Conservation (phyloP, 2,113 vertebrate genomes). For the Mustela nigripes region DNA sequence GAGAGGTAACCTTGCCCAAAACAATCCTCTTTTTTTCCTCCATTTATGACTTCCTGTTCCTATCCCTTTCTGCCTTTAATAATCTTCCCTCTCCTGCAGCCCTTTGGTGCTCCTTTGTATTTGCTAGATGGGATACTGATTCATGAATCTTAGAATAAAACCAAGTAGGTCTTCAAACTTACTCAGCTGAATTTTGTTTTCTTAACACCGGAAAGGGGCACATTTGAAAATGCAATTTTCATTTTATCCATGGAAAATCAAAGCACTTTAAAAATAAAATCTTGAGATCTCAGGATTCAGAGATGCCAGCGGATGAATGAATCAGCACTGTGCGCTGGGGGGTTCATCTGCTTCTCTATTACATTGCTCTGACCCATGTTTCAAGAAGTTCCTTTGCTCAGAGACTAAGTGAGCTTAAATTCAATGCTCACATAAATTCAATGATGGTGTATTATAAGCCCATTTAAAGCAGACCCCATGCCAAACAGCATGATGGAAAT, state of each 20-base stretch:
- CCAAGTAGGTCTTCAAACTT: background rate
- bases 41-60: background rate
- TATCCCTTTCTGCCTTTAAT: background rate
- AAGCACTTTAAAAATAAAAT: constrained; percentile 41
- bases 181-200: background rate
- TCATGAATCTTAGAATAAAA: background rate
- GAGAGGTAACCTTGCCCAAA: background rate
- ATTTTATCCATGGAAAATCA: constrained; percentile 38
- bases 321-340: background rate
- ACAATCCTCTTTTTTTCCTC: background rate
- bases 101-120: background rate
- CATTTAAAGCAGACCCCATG: constrained; percentile 47
- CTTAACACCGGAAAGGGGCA: background rate
- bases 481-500: background rate
- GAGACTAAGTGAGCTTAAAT: constrained; percentile 54
- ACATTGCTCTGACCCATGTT: background rate
- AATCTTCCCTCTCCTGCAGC: background rate
- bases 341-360: background rate
- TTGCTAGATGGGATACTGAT: background rate
- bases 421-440: constrained; percentile 36
- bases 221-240: constrained; percentile 30
- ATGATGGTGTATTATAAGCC: background rate
- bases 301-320: background rate
- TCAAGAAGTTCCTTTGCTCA: constrained; percentile 6
- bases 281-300: background rate